Conservation (phyloP, 2,113 vertebrate species). For the Maccullochella peelii region DNA sequence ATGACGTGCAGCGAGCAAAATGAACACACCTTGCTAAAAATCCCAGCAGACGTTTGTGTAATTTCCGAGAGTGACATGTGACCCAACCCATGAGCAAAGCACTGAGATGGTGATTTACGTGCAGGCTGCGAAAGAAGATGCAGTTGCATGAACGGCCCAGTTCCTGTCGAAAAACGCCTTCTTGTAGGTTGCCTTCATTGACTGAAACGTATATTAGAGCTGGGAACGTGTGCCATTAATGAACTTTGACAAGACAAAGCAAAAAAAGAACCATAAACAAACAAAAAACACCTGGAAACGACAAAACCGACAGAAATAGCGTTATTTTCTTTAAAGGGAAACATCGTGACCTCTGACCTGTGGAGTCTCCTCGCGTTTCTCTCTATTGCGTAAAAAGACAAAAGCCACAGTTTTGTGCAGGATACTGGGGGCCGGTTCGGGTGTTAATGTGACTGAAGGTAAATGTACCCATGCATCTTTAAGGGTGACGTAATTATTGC, state of each 20-base stretch:
- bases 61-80: neutral
- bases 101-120: neutral
- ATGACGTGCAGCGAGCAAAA: neutral
- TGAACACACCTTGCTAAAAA: neutral
- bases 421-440: neutral
- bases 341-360: slow-evolving; percentile 56
- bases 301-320: neutral
- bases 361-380: neutral
- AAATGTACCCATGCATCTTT: neutral
- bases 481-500: slow-evolving; percentile 8
- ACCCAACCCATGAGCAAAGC: slow-evolving; percentile 20
- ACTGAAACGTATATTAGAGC: neutral
- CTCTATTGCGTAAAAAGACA: neutral
- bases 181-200: neutral
- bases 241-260: neutral
- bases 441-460: neutral
- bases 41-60: neutral
- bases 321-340: neutral
- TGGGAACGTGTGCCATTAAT: neutral
- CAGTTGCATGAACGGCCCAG: neutral
- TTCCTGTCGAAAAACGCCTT: neutral
- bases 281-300: neutral
- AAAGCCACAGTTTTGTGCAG: neutral
- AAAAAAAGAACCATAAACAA: neutral
- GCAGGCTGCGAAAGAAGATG: neutral